phyloP scores from a whole-genome alignment of 2,888 invertebrate species.

The Acronicta aceris region DNA sequence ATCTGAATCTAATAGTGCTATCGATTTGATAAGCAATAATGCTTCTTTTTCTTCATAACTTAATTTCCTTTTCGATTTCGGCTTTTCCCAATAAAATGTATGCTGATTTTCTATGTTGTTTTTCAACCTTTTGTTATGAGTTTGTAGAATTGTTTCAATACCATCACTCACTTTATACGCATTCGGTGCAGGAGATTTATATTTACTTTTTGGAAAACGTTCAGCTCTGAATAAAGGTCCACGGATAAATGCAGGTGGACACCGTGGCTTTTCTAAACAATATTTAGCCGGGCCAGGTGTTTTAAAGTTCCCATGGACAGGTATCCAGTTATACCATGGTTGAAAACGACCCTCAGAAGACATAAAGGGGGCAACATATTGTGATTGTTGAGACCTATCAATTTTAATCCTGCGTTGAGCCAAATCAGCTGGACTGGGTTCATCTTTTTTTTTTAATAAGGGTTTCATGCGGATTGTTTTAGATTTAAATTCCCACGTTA shows the following conservation, averaged over 20 bases:
- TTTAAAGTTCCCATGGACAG: constrained; percentile 63
- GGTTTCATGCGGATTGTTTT: constrained; percentile 73
- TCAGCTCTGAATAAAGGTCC: constrained; percentile 71
- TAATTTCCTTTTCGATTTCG: constrained; percentile 52
- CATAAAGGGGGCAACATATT: constrained; percentile 72
- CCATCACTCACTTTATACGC: constrained; percentile 69
- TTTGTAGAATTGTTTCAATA: constrained; percentile 73
- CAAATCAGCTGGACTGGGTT: constrained; percentile 72
- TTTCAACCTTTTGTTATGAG: constrained; percentile 73
- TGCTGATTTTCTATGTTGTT: constrained; percentile 68
- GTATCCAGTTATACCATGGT: constrained; percentile 77
- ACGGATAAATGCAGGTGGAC: constrained; percentile 68
- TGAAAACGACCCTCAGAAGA: constrained; percentile 76
- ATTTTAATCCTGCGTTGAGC: constrained; percentile 43
- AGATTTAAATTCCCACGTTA: constrained; percentile 78
- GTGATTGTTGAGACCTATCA: constrained; percentile 56
- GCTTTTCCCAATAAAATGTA: constrained; percentile 65
- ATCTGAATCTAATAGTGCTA: constrained; percentile 67
- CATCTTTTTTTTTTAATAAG: constrained; percentile 61
- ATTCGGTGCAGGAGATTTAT: constrained; percentile 73
- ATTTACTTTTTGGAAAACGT: constrained; percentile 63
- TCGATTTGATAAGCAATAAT: constrained; percentile 66
- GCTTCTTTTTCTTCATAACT: constrained; percentile 66
- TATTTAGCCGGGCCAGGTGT: constrained; percentile 79
- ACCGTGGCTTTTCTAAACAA: constrained; percentile 64